Evolutionary conservation across 2,888 invertebrate genomes (phyloP).

Genomic region (Carterocephalus palaemon): DNA sequence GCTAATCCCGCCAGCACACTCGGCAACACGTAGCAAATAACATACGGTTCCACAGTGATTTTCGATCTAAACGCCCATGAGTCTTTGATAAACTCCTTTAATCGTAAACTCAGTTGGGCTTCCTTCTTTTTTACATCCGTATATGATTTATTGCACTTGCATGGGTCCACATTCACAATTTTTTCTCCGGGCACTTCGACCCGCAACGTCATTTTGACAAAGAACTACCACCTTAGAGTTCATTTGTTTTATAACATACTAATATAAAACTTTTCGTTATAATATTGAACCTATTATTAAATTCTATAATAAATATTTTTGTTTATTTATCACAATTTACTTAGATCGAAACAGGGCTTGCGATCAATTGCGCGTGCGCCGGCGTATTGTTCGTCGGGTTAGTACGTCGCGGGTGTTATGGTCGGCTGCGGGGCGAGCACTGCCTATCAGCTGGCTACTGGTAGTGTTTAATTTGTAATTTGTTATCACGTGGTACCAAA

Average conservation of each 20-base stretch:
- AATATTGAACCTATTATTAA: too few species aligned
- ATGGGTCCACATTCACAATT: slow-evolving; percentile 59
- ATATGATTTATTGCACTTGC: slow-evolving; percentile 58
- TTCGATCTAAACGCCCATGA: slow-evolving; percentile 64
- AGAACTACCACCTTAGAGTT: slow-evolving; percentile 49
- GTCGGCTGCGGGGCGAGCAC: slow-evolving; percentile 52
- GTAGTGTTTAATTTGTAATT: slow-evolving; percentile 71
- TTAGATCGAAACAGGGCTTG: slow-evolving; percentile 4
- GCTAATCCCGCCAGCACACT: slow-evolving; percentile 82
- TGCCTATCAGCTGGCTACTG: slow-evolving; percentile 64
- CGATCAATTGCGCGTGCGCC: slow-evolving; percentile 49
- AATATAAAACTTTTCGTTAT: slow-evolving; percentile 21
- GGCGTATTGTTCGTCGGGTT: slow-evolving; percentile 38
- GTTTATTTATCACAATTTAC: slow-evolving; percentile 22
- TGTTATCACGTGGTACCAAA: slow-evolving; percentile 64
- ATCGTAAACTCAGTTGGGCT: slow-evolving; percentile 53
- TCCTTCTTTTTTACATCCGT: slow-evolving; percentile 55
- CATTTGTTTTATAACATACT: slow-evolving; percentile 48
- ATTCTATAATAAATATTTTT: slow-evolving; percentile 26
- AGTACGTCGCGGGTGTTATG: slow-evolving; percentile 50
- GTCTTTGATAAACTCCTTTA: slow-evolving; percentile 62
- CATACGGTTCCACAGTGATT: slow-evolving; percentile 83
- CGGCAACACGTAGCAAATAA: slow-evolving; percentile 82
- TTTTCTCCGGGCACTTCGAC: slow-evolving; percentile 72
- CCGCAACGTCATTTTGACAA: slow-evolving; percentile 71